Conservation (phyloP, 1,140 invertebrate species). For the Drosophila ananassae region DNA sequence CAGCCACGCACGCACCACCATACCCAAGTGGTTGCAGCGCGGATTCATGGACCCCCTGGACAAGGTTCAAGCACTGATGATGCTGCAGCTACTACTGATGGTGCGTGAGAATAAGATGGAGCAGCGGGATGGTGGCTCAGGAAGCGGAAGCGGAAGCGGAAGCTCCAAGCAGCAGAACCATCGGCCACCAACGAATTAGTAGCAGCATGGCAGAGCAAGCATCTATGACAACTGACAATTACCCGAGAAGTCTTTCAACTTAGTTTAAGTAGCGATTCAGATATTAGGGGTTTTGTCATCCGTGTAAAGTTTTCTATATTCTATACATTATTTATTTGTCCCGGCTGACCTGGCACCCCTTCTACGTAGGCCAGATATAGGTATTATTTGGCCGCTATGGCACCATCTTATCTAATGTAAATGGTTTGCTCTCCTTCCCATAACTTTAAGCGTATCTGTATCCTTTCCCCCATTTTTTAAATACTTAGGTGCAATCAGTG, state of each 20-base stretch:
- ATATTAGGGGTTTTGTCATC: slow-evolving; percentile 30
- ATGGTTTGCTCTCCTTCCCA: slow-evolving; percentile 59
- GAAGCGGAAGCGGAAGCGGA: slow-evolving; percentile 14
- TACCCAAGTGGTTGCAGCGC: slow-evolving; percentile 99
- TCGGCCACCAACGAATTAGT: slow-evolving; percentile 63
- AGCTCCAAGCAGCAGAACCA: slow-evolving; percentile 59
- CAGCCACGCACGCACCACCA: slow-evolving; percentile 97
- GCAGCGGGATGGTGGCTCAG: slow-evolving; percentile 15
- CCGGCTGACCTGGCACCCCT: slow-evolving; percentile 25
- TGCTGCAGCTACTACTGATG: slow-evolving; percentile 87
- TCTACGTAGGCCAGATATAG: neutral
- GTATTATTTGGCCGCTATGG: slow-evolving; percentile 14
- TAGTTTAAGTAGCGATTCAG: slow-evolving; percentile 45
- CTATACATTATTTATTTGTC: slow-evolving; percentile 25
- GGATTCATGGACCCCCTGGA: slow-evolving; percentile 98
- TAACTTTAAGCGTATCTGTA: slow-evolving; percentile 24
- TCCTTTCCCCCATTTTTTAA: slow-evolving; percentile 29
- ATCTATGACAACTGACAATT: slow-evolving; percentile 62
- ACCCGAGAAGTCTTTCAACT: slow-evolving; percentile 39
- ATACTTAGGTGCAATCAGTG: slow-evolving; percentile 35
- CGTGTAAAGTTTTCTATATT: slow-evolving; percentile 41
- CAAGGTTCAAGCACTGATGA: slow-evolving; percentile 90
- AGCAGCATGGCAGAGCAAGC: slow-evolving; percentile 16
- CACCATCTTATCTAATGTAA: slow-evolving; percentile 54
- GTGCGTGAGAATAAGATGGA: slow-evolving; percentile 83